These are phyloP conservation scores for Beris chalybata DNA, from an alignment of 2,888 invertebrate species.

Conservation along the genomic window DNA sequence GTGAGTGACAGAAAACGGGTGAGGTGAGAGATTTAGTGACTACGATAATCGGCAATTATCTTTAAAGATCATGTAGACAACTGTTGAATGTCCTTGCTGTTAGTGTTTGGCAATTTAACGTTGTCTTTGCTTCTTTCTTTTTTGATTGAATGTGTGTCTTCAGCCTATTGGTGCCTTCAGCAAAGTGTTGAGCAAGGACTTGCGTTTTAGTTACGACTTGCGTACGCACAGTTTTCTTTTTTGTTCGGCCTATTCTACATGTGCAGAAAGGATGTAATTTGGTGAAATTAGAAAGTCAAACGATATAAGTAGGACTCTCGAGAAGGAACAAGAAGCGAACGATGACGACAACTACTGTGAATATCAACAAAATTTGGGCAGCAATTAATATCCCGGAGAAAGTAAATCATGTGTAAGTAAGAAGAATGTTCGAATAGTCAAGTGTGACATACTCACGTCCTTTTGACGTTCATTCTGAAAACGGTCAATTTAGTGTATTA, in stretches of 20 bases:
- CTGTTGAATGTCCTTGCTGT: conserved; percentile 34
- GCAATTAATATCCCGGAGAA: conserved; percentile 17
- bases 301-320: too few species aligned
- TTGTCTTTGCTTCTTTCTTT: too few species aligned
- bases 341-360: neutral
- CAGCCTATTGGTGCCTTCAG: neutral
- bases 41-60: conserved; percentile 2
- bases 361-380: conserved; percentile 9
- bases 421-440: neutral
- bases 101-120: neutral
- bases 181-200: too few species aligned
- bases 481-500: too few species aligned
- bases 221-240: too few species aligned
- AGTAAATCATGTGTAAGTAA: conserved; percentile 21
- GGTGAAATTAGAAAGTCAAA: too few species aligned
- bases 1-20: too few species aligned
- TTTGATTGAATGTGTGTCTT: too few species aligned
- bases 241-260: too few species aligned
- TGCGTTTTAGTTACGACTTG: too few species aligned
- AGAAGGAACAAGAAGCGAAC: neutral
- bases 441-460: neutral
- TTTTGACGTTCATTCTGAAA: neutral
- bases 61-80: conserved; percentile 28
- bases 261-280: too few species aligned
- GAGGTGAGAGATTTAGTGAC: neutral